Evolutionary conservation across 2,888 invertebrate species (phyloP), one percentile per base, ranked within the genome.

Genomic region (Microchrysa polita): DNA sequence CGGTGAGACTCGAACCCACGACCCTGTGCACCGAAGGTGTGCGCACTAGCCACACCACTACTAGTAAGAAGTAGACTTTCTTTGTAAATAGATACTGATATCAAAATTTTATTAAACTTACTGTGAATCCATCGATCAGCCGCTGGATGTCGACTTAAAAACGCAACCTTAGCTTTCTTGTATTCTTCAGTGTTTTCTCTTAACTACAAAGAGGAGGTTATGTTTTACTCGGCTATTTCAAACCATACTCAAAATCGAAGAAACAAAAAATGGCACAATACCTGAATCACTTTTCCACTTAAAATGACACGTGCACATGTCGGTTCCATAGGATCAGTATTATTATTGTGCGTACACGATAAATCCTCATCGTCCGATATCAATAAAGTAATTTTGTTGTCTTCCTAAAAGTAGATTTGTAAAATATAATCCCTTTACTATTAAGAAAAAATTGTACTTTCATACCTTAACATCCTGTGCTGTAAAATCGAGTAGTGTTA

Each of bases 321-420:
- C 1, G 85, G 85, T 75, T 85, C 85, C 84, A 85, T 85, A 2
- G 85, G 84, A 80, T 85, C 85, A 1, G 77, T 76, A 20, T 79
- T 78, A 34, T 57, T 65, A 20, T 72, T 69, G 7, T 76, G 77
- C 2, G 79, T 78, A 73, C 85, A 85, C n/a, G 80, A 79, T 2
- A 81, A 74, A n/a, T 79, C 78, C 75, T 85, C 83, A 65, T 84
- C 84, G 67, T 82, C 81, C 5, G 79, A 79, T 48, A 85, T 80
- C 53, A 83, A 65, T 12, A 84, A 79, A 0, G 83, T 83, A 5
- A 82, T 80, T 72, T 81, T 82, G 74, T 84, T 85, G 10, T 80
- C 77, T 14, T 76, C 77, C 69, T 80, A 77, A 80, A 81, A 82
- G 42, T 2, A 40, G 34, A 53, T 34, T 34, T 34, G 27, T 34